Conservation (phyloP, 2,113 vertebrate species). For the Labeo rohita region DNA sequence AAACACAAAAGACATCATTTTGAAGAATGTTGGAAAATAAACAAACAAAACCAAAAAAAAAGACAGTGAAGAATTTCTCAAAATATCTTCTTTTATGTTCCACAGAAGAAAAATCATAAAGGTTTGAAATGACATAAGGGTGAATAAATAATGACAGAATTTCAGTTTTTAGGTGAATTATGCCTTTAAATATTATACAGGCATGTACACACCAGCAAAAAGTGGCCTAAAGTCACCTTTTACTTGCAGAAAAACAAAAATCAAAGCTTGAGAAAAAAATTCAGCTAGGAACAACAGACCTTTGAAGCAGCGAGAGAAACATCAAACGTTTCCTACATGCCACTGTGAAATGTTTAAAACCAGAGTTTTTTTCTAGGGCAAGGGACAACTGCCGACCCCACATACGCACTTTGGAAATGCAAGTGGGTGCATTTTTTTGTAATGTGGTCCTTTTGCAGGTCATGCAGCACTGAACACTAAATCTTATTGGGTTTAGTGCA, state of each 20-base stretch:
- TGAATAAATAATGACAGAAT: not conserved
- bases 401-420: not conserved
- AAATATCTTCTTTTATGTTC: not conserved
- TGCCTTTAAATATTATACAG: not conserved
- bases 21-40: too few species aligned
- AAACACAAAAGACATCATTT: not conserved
- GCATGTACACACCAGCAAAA: not conserved
- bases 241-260: constrained; percentile 28
- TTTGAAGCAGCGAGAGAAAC: constrained; percentile 31
- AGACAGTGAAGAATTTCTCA: not conserved
- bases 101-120: not conserved
- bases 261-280: constrained; percentile 13
- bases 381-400: not conserved
- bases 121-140: not conserved
- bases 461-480: not conserved
- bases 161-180: not conserved
- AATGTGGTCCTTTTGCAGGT: not conserved
- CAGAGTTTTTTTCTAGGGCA: constrained; percentile 39
- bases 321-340: constrained; percentile 42
- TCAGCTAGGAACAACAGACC: constrained; percentile 25
- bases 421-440: not conserved
- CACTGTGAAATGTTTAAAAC: constrained; percentile 32
- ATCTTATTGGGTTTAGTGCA: not conserved
- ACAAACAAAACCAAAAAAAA: too few species aligned
- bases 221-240: not conserved